Base-by-base conservation (phyloP, 2,113 vertebrate species). In the Dasyprocta punctata region DNA sequence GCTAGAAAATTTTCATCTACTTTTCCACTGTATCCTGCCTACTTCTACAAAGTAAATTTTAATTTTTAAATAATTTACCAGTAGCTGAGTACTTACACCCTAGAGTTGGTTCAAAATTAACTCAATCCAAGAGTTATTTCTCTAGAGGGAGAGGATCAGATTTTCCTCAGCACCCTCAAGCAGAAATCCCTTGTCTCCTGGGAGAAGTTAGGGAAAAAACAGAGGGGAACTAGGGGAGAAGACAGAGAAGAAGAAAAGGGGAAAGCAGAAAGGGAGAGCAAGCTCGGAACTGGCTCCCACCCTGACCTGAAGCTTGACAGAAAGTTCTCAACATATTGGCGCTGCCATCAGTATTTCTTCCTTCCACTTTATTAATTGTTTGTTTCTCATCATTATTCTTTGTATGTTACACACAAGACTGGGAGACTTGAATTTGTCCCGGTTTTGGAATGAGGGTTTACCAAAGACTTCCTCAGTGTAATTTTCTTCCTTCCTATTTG, bases 51-150 rank as follows among this genome's bases (percentile, higher is more conserved):
- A 89, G 13, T 67, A 83, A 89, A 93, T 41, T 38, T 69, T 3
- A 61, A 78, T 56, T 19, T 44, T 86, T 86, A 26, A 86, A 67
- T 95, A 86, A 88, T 93, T 92, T 56, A 82, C 80, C 52, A 77
- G 24, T 69, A 2, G 38, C 60, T 71, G 41, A 49, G 85, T 95
- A 78, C 82, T 33, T 9, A 94, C 47, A 73, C 24, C 54, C 30
- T 86, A 83, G 65, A 67, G 67, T 89, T 89, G 41, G 20, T 94
- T 95, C 80, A 3, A 38, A 82, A 6, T 33, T 92, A 20, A 60
- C 69, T 73, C 14, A 94, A 44, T 82, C 41, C 75, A 44, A 17
- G 20, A 56, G 1, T 24, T 90, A 65, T 47, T n/a, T 54, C 56
- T 82, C 58, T 56, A 7, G 73, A 17, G n/a, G 5, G 38, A 86